Conservation (phyloP, 92 coral and sea anemone genomes). For the Parazoanthus darwini region DNA sequence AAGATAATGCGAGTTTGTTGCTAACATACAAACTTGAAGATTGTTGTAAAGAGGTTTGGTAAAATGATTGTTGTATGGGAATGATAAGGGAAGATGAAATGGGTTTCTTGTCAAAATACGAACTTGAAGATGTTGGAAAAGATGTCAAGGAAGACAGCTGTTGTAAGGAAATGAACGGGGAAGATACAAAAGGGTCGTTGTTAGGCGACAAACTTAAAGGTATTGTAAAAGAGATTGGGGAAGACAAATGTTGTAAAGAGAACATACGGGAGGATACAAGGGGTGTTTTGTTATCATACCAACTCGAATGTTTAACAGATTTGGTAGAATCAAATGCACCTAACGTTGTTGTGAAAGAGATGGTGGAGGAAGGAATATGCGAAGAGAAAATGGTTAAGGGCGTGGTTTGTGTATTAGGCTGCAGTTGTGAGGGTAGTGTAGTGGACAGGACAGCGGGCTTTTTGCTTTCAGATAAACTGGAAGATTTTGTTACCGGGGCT, state of each 20-base stretch:
- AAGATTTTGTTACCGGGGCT: background rate
- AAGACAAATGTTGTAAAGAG: background rate
- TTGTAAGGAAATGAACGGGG: too few species aligned
- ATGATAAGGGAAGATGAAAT: too few species aligned
- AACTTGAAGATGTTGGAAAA: too few species aligned
- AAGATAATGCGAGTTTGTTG: background rate
- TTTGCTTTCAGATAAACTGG: background rate
- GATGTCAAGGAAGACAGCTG: too few species aligned
- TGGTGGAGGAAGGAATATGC: background rate
- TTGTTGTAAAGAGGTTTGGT: too few species aligned
- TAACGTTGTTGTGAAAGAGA: too few species aligned
- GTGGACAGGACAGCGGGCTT: background rate
- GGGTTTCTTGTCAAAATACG: too few species aligned
- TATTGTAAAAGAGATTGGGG: background rate
- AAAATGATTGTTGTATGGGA: too few species aligned
- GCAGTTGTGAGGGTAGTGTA: background rate
- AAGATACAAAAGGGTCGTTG: too few species aligned
- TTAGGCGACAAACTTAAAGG: background rate
- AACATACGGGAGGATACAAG: background rate
- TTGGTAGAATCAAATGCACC: too few species aligned
- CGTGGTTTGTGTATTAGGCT: background rate
- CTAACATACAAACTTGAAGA: too few species aligned
- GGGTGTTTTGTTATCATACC: background rate
- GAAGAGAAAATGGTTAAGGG: background rate
- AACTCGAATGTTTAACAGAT: too few species aligned